Evolutionary conservation across 2,113 vertebrate species (phyloP), one percentile per base, ranked within the genome.

Genomic region (Alexandromys fortis): DNA sequence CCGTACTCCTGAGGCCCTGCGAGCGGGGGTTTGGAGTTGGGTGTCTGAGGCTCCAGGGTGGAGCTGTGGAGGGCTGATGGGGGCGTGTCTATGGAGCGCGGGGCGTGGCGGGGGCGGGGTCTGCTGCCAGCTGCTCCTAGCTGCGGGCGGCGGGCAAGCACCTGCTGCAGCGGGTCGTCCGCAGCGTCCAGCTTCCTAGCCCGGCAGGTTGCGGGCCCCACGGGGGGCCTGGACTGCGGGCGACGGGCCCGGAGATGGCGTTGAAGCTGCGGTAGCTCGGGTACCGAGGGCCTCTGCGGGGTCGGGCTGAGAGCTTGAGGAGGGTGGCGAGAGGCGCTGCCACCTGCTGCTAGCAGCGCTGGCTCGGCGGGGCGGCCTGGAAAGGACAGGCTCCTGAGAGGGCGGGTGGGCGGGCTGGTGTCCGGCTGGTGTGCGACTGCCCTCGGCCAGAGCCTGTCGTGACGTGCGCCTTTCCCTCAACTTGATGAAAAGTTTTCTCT

Each of bases 261-360:
- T 94, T 83, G 82, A 73, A 91, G 58, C 94, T 58, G 68, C 85
- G 63, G 87, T 98, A 28, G 95, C 79, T 94, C 68, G 13, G 97
- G 97, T 98, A 97, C 93, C 79, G 92, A 68, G 90, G 58, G 87
- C 83, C 38, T 73, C 28, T 24, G n/a, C 17, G 30, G 88, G n/a
- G 28, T 47, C 83, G 91, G 95, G 24, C 38, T 38, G 79, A 17
- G 5, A 33, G 86, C 52, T 26, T 14, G 58, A 45, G 73, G 58
- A 33, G 35, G n/a, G 38, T 89, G 70, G 45, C 78, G 61, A 75
- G 47, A 52, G 90, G 65, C 65, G 65, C 78, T 61, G 96, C 93
- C 95, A 96, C 97, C 96, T 97, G 97, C 96, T 95, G 97, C 96
- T 94, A 55, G 94, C 95, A 4, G 96, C 79, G 67, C 26, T 7